These are phyloP conservation scores for Mungos mungo DNA, from an alignment of 2,113 vertebrate genomes.

Conservation along the genomic window DNA sequence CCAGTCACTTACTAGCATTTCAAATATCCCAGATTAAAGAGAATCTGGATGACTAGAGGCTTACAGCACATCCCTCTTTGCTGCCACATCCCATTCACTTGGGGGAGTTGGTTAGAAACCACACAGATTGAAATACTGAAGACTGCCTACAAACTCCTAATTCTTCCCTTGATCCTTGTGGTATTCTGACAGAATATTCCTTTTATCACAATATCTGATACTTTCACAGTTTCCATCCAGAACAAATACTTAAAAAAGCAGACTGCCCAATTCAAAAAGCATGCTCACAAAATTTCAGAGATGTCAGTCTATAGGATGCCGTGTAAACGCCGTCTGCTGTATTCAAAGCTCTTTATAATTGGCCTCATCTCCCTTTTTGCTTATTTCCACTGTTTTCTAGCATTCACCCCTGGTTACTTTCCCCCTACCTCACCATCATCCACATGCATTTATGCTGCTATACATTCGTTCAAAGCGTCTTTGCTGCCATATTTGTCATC, in stretches of 20 bases:
- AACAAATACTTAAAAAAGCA: constrained; percentile 49
- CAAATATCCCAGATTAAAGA: constrained; percentile 73
- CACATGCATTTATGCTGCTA: not conserved
- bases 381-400: not conserved
- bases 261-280: not conserved
- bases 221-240: constrained; percentile 10
- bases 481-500: not conserved
- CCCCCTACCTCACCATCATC: not conserved
- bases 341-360: not conserved
- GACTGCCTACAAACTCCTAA: constrained; percentile 37
- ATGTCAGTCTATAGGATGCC: not conserved
- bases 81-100: constrained; percentile 39
- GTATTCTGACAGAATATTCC: constrained; percentile 54
- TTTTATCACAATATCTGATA: constrained; percentile 67
- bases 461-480: not conserved
- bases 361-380: not conserved
- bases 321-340: not conserved
- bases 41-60: constrained; percentile 59
- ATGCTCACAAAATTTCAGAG: not conserved
- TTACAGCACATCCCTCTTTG: constrained; percentile 22
- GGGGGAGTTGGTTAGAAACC: constrained; percentile 54
- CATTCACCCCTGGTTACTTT: not conserved
- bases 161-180: constrained; percentile 65
- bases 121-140: constrained; percentile 56
- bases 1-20: constrained; percentile 63